Evolutionary conservation across 2,113 vertebrate genomes (phyloP).

Genomic region (Sorex araneus): DNA sequence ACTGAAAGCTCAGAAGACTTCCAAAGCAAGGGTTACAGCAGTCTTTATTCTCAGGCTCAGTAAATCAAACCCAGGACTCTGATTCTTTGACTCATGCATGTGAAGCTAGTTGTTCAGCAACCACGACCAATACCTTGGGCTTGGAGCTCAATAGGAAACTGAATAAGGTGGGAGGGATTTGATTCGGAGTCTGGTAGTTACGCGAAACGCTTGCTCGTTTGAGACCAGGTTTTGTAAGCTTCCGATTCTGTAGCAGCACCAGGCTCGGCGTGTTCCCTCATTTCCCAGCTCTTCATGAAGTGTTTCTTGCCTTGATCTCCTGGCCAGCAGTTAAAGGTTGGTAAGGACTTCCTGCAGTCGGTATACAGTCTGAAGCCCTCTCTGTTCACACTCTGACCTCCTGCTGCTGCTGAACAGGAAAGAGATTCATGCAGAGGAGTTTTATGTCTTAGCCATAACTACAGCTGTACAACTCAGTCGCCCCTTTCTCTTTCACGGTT

Average conservation of each 20-base stretch:
- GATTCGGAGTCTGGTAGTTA: conserved; percentile 74
- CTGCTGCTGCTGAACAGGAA: conserved; percentile 69
- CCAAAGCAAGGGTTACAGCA: conserved; percentile 66
- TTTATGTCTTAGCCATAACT: conserved; percentile 75
- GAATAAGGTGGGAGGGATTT: conserved; percentile 45
- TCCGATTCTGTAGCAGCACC: conserved; percentile 70
- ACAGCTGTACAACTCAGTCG: conserved; percentile 61
- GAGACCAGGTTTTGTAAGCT: conserved; percentile 74
- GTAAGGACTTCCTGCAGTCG: conserved; percentile 63
- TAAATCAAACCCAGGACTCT: conserved; percentile 62
- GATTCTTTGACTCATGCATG: not conserved
- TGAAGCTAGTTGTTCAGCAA: not conserved
- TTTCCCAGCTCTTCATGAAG: conserved; percentile 59
- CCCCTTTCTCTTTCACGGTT: conserved; percentile 69
- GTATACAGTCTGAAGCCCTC: conserved; percentile 65
- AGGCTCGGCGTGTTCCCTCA: conserved; percentile 57
- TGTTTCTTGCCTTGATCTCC: conserved; percentile 66
- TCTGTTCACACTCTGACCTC: conserved; percentile 67
- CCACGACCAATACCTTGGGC: conserved; percentile 14
- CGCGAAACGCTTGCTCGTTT: conserved; percentile 78
- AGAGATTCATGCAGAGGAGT: conserved; percentile 67
- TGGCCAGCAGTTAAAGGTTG: conserved; percentile 64
- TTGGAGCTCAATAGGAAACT: conserved; percentile 25
- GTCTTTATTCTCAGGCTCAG: conserved; percentile 68
- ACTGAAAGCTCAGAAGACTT: conserved; percentile 74